A percentile compares a stretch with the other conserved stretches of the same genome.
Evolutionary conservation across 2,113 vertebrate genomes (phyloP).

Genomic region (Nycticorax nycticorax): DNA sequence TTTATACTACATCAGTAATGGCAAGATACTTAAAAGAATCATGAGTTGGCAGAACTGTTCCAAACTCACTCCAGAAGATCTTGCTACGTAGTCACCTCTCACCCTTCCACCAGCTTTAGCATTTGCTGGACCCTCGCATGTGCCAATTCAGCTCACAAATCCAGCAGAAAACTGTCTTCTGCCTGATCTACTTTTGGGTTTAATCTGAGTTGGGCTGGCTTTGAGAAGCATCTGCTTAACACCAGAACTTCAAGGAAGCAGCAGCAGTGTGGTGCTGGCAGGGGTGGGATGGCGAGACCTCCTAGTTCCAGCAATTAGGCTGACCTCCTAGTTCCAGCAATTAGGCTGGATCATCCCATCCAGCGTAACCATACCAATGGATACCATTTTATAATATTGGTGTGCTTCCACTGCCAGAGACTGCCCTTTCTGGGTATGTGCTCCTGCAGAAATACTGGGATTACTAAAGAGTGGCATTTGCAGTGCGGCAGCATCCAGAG

Average conservation of each 20-base stretch:
- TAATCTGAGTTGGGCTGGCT: neutral
- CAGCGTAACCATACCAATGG: neutral
- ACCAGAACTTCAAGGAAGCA: neutral
- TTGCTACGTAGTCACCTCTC: neutral
- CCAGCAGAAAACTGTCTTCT: neutral
- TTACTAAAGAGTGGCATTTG: neutral
- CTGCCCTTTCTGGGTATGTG: neutral
- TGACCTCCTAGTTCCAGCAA: neutral
- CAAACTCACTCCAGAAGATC: neutral
- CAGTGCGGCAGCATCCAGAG: no score
- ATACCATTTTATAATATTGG: neutral
- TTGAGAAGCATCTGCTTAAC: neutral
- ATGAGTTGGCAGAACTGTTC: neutral
- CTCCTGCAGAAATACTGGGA: neutral
- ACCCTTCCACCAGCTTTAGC: neutral
- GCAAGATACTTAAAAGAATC: neutral
- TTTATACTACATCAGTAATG: neutral
- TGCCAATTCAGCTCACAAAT: neutral
- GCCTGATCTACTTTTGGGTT: neutral
- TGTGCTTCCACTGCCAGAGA: neutral
- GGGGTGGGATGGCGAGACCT: neutral
- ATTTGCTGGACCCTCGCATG: neutral
- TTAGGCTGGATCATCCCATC: neutral
- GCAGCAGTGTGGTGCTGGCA: neutral
- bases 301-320: neutral